phyloP scores from a whole-genome alignment of 2,113 vertebrate genomes.

The Psilopsiagon aurifrons region DNA sequence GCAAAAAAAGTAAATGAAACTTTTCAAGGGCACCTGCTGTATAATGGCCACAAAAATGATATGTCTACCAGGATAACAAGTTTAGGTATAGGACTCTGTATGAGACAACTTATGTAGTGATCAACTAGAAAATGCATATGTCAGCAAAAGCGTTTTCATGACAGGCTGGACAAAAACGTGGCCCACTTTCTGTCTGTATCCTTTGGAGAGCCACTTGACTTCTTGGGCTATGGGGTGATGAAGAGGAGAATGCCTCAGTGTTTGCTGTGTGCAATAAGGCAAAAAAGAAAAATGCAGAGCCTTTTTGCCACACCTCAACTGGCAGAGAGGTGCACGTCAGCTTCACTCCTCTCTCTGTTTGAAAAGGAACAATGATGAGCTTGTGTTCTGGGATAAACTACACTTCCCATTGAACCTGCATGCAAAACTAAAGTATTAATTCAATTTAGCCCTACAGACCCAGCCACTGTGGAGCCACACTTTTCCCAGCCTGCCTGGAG shows the following conservation, averaged over 20 bases:
- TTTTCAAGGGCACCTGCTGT: neutral
- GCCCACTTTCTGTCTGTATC: neutral
- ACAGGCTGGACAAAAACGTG: neutral
- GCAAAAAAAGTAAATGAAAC: neutral
- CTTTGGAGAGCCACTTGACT: neutral
- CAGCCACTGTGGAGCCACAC: neutral
- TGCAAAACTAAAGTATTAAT: neutral
- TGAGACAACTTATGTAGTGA: rapidly evolving
- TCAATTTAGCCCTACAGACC: neutral
- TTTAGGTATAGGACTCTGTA: neutral
- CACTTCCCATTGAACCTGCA: neutral
- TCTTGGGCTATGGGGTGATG: neutral
- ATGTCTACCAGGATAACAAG: neutral
- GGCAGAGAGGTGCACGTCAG: neutral
- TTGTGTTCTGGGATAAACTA: neutral
- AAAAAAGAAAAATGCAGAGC: neutral
- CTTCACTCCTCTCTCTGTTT: neutral
- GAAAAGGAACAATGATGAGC: neutral
- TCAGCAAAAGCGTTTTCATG: neutral
- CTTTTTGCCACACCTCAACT: neutral
- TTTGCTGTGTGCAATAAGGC: neutral
- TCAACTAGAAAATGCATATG: neutral
- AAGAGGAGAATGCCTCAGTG: neutral
- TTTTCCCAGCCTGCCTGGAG: neutral
- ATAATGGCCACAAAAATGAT: neutral